Evolutionary conservation across 2,113 vertebrate genomes (phyloP), one percentile per base, ranked within the genome.

Genomic region (Strigops habroptila): DNA sequence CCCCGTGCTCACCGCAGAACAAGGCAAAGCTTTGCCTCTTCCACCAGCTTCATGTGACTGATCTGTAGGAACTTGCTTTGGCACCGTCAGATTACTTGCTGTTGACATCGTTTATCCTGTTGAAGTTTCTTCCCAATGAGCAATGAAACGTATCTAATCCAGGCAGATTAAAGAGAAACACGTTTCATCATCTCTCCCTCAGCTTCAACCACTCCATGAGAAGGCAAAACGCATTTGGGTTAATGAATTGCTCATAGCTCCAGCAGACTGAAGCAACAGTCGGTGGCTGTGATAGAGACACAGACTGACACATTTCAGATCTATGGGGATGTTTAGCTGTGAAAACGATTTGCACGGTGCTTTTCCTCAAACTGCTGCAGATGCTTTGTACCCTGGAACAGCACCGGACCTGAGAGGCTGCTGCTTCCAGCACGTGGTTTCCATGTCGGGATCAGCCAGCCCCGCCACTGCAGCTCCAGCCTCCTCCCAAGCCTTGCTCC

Each of bases 11-110:
- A 37, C 76, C 12, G 3, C 33, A 44, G 18, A 73, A 68, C 43
- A 10, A 82, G 53, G 90, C 43, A 10, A 82, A 51, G 90, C 91
- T 94, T 48, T 79, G 75, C 87, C 83, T 83, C 87, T 84, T 81
- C 90, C 73, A 44, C 53, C 30, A 25, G 49, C 76, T 68, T 33
- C 77, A 59, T 80, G 90, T 86, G 90, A 88, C 85, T 24, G 92
- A 88, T 95, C 33, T 97, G 95, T 79, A 96, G 93, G 90, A 92
- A 96, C 93, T 96, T 96, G 93, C 95, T 96, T 81, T 83, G 86
- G 95, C 96, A 90, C 95, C 93, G 95, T 91, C 93, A 91, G 93
- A 93, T 96, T 80, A 96, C 82, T 11, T 67, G 90, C 93, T 93
- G 91, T 91, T 94, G 94, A 88, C 93, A 96, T 91, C 90, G 46